Conservation (phyloP, 2,113 vertebrate genomes). For the Petrocephalus microphthalmus region DNA sequence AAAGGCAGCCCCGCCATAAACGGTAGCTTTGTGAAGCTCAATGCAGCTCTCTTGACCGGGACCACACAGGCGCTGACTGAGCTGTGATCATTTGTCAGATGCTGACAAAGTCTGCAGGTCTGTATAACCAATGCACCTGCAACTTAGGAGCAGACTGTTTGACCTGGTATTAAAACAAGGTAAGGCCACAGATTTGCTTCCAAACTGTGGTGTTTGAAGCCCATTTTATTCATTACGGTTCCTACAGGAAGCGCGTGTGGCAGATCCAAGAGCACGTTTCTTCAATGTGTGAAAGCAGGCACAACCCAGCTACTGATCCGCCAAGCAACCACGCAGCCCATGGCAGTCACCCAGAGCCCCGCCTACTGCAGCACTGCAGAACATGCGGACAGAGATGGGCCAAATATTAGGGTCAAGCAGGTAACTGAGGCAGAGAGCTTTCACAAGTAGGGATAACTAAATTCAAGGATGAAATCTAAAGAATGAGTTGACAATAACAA, state of each 20-base stretch:
- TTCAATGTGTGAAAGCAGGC: neutral
- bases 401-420: neutral
- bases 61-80: no score
- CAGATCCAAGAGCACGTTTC: neutral
- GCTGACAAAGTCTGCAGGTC: no score
- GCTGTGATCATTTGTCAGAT: no score
- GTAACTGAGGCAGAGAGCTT: neutral
- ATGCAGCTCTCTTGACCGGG: no score
- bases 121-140: no score
- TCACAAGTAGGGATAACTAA: neutral
- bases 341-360: no score
- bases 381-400: neutral
- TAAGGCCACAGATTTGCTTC: constrained; percentile 31
- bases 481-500: neutral
- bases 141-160: no score
- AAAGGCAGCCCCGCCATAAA: no score
- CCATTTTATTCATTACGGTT: constrained; percentile 22
- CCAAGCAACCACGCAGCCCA: neutral
- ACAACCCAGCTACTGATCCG: neutral
- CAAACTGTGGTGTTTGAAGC: constrained; percentile 35
- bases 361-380: neutral
- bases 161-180: neutral
- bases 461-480: neutral
- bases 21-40: no score
- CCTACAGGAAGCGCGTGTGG: constrained; percentile 39